These are phyloP conservation scores for Neoscelio sp. DNA, from an alignment of 2,888 invertebrate species.

Conservation along the genomic window DNA sequence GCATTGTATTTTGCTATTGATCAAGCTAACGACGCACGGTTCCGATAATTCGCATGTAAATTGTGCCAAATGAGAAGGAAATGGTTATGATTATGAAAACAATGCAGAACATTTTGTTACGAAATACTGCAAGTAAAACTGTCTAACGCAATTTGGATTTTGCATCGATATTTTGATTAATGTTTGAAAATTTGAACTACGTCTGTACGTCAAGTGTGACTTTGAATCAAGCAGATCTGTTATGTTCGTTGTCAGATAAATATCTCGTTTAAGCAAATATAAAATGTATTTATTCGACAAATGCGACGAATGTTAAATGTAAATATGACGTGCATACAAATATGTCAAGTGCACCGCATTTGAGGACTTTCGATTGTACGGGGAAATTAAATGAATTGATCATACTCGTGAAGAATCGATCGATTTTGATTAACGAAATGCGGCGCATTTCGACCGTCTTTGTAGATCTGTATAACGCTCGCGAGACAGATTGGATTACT, in stretches of 20 bases:
- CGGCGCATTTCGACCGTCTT: constrained; percentile 21
- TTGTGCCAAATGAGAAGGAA: constrained; percentile 52
- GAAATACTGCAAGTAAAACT: constrained; percentile 4
- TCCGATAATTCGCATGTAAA: constrained; percentile 24
- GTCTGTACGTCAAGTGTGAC: constrained; percentile 30
- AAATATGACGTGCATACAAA: constrained; percentile 34
- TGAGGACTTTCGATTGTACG: neutral
- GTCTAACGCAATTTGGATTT: constrained; percentile 12
- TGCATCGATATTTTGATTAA: constrained; percentile 17
- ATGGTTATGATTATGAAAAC: constrained; percentile 9
- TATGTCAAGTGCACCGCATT: constrained; percentile 5
- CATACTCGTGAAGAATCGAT: no score
- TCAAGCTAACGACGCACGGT: no score
- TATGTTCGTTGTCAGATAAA: constrained; percentile 47
- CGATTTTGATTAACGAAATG: constrained; percentile 2
- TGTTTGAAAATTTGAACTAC: constrained; percentile 2
- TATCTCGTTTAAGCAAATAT: constrained; percentile 53
- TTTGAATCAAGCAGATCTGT: constrained; percentile 26
- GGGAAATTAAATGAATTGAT: neutral
- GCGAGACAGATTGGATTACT: constrained; percentile 8
- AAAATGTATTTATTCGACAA: constrained; percentile 32
- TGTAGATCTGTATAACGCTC: constrained; percentile 47
- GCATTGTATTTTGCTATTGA: no score
- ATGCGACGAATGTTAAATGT: constrained; percentile 52
- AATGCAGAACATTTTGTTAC: constrained; percentile 1